Base-by-base conservation (phyloP, 2,113 vertebrate genomes). In the Saiga tatarica region DNA sequence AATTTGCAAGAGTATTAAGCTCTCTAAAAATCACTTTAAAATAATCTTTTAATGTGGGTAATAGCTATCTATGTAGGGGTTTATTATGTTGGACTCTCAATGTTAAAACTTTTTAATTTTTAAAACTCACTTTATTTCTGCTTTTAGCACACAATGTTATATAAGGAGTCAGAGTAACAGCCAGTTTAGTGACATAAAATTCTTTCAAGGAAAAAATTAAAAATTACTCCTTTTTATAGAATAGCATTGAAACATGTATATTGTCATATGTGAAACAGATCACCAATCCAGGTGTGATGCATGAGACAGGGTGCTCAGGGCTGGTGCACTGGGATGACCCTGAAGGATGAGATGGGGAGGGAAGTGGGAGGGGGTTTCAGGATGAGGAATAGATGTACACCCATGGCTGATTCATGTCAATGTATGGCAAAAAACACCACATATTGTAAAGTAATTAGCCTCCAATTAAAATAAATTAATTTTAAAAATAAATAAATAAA, bases 81-180 rank as follows among this genome's bases (percentile, higher is more conserved):
- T 93, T 55, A 91, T 87, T 62, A 19, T 79, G 45, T 76, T 93
- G 5, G 19, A 78, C 10, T 84, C 33, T 84, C 9, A 82, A 15
- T 64, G 36, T 89, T 96, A 62, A 76, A 85, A 16, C 52, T 57
- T 95, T 95, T 93, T 39, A 87, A 62, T 64, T 86, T 95, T 25
- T 30, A 87, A 86, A 94, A 79, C 14, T 97, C 55, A 50, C 13
- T 85, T 93, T 89, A 86, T 53, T 81, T 94, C 91, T 96, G 67
- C n/a, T 84, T 92, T 91, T 30, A 92, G 87, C 36, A 81, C 10
- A 28, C 10, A 39, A 50, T 4, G 2, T 79, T 95, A 97, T 76
- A 19, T 86, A 86, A 91, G 39, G 39, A 93, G 53, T 62, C 28
- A 62, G 81, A 89, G 33, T 55, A 95, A 85, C 23, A 84, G 39